phyloP scores from a whole-genome alignment of 2,797 vertebrate species.

The Serranus cabrilla region DNA sequence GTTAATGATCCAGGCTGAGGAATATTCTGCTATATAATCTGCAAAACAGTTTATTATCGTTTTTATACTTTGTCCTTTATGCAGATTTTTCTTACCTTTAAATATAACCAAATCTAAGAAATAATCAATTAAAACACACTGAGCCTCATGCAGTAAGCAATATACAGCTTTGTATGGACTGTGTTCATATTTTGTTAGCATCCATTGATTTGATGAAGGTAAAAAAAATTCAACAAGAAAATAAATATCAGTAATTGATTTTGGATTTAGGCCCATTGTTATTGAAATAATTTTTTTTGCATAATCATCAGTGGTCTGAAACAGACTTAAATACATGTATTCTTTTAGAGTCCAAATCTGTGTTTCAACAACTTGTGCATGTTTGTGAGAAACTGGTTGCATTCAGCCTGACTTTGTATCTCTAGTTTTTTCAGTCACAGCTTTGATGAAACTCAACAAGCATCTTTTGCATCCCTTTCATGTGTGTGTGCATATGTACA shows the following conservation, averaged over 20 bases:
- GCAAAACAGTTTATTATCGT: background rate
- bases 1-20: background rate
- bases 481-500: background rate
- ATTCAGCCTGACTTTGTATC: background rate
- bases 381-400: background rate
- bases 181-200: too few relatives aligned
- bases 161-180: too few relatives aligned
- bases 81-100: too few relatives aligned
- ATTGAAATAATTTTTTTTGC: background rate
- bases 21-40: background rate
- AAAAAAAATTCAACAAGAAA: too few relatives aligned
- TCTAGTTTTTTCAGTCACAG: background rate
- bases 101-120: background rate
- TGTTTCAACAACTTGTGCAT: background rate
- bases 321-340: too few relatives aligned
- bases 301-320: background rate
- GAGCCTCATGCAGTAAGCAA: too few relatives aligned
- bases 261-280: background rate
- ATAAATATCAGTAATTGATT: too few relatives aligned
- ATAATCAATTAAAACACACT: background rate
- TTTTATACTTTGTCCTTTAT: background rate
- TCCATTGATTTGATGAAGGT: too few relatives aligned
- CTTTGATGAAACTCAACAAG: background rate
- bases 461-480: slow-evolving; percentile 4
- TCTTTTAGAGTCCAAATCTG: too few relatives aligned